Evolutionary conservation across 2,888 invertebrate genomes (phyloP).

Genomic region (Dromius quadrimaculatus): DNA sequence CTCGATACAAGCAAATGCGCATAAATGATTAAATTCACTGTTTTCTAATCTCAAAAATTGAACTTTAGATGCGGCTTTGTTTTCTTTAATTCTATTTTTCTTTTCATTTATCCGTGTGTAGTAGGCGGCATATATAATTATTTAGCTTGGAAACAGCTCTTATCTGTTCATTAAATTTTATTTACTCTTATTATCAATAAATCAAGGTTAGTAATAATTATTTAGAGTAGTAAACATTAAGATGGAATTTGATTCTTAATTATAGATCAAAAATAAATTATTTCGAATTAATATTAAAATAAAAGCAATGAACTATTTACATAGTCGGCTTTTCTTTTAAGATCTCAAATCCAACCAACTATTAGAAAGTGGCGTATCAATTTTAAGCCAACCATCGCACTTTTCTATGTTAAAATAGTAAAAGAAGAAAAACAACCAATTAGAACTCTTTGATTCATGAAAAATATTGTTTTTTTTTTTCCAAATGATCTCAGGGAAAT

Average conservation of each 20-base stretch:
- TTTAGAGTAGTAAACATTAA: conserved; percentile 37
- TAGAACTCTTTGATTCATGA: too few species aligned
- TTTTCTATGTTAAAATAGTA: too few species aligned
- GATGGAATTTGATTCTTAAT: conserved; percentile 33
- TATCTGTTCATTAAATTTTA: conserved; percentile 42
- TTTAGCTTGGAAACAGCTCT: conserved; percentile 43
- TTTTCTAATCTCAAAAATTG: conserved; percentile 35
- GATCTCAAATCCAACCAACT: too few species aligned
- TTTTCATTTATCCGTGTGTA: conserved; percentile 3
- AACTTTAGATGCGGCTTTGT: conserved; percentile 32
- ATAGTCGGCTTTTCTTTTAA: background rate
- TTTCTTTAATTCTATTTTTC: conserved; percentile 40
- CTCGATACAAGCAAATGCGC: conserved; percentile 41
- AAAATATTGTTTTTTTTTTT: too few species aligned
- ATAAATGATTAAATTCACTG: conserved; percentile 24
- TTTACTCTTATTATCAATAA: conserved; percentile 36
- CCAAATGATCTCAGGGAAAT: too few species aligned
- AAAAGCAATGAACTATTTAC: conserved; percentile 58
- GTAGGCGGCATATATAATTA: conserved; percentile 34
- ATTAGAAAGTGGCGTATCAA: too few species aligned
- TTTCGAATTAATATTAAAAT: conserved; percentile 35
- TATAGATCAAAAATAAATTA: conserved; percentile 42
- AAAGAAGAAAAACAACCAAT: too few species aligned
- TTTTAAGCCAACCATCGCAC: too few species aligned
- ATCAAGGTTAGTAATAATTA: conserved; percentile 48